phyloP scores from a whole-genome alignment of 2,888 invertebrate species.

The Diogma glabrata region DNA sequence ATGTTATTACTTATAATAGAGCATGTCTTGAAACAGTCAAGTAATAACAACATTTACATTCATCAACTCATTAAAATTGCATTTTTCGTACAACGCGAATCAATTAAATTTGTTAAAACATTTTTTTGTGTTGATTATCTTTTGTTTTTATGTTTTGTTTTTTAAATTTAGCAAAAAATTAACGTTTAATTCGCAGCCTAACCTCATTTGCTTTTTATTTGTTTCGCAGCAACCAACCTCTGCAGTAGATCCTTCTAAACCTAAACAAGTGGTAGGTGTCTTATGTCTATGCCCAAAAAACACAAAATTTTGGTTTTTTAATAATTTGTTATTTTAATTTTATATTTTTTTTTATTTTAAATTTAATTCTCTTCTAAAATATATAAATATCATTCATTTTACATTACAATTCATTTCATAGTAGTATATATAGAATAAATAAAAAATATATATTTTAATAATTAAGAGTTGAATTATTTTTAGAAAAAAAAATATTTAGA shows the following conservation, averaged over 20 bases:
- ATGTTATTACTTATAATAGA: constrained; percentile 28
- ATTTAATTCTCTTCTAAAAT: constrained; percentile 14
- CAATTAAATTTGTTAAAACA: no score
- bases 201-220: constrained; percentile 34
- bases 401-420: no score
- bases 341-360: constrained; percentile 10
- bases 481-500: no score
- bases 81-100: no score
- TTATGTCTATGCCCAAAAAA: no score
- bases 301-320: constrained; percentile 19
- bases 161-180: background rate
- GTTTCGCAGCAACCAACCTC: constrained; percentile 44
- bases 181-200: no score
- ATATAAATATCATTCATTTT: background rate
- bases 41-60: no score
- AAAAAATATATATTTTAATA: no score
- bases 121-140: background rate
- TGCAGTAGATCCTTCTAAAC: constrained; percentile 50
- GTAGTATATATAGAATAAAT: no score
- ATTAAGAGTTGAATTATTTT: no score
- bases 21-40: no score
- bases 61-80: no score
- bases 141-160: constrained; percentile 1
- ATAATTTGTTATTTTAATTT: constrained; percentile 20
- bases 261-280: constrained; percentile 52